Conservation (phyloP, 2,113 vertebrate species). For the Piprites chloris region DNA sequence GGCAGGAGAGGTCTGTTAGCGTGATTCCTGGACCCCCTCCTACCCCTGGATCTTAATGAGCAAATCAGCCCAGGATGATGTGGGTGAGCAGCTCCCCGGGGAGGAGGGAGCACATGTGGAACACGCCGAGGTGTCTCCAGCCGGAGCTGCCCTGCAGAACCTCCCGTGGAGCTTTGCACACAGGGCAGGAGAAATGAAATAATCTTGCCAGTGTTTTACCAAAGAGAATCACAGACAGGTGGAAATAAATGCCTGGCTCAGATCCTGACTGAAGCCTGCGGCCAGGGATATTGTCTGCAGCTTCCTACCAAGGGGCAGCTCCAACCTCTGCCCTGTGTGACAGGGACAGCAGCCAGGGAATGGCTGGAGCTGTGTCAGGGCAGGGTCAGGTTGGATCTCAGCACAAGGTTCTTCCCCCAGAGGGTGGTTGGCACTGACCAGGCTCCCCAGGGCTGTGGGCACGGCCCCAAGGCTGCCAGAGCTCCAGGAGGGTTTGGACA, state of each 20-base stretch:
- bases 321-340: background rate
- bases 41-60: background rate
- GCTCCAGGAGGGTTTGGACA: too few relatives aligned
- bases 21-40: background rate
- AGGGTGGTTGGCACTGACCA: too few relatives aligned
- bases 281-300: background rate
- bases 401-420: too few relatives aligned
- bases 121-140: background rate
- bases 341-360: background rate
- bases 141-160: background rate
- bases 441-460: too few relatives aligned
- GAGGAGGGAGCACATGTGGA: accelerated
- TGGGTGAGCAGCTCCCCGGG: background rate
- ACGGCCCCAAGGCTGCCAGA: too few relatives aligned
- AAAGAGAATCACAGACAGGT: background rate
- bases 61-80: accelerated
- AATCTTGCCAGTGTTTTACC: accelerated
- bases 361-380: background rate
- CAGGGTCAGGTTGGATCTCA: accelerated
- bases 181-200: background rate
- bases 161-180: accelerated
- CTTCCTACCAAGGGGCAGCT: background rate
- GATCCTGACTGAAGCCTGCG: background rate
- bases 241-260: background rate
- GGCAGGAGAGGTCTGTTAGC: background rate